Conservation (phyloP, 2,113 vertebrate genomes). For the Oenanthe melanoleuca region DNA sequence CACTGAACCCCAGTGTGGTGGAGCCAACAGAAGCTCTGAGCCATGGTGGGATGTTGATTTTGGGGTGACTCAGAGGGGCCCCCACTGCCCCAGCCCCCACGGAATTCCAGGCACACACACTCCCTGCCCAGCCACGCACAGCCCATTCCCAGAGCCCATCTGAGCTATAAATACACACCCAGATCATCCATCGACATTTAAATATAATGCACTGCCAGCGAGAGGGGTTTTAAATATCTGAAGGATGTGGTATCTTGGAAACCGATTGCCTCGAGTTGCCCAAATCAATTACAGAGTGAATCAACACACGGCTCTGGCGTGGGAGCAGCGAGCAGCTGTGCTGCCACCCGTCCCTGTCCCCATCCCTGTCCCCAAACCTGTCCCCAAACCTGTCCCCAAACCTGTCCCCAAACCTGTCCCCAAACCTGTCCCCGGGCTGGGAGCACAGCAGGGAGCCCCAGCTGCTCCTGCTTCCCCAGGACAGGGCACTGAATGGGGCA, state of each 20-base stretch:
- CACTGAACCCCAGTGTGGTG: background rate
- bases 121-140: background rate
- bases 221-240: conserved; percentile 33
- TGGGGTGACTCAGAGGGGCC: background rate
- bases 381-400: background rate
- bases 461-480: background rate
- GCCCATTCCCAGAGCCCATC: background rate
- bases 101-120: background rate
- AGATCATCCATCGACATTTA: background rate
- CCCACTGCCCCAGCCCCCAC: background rate
- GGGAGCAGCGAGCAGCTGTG: conserved; percentile 4
- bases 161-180: background rate
- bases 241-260: conserved; percentile 71
- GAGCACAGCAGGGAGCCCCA: background rate
- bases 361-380: background rate
- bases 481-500: background rate
- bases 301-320: conserved; percentile 56
- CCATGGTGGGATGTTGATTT: background rate
- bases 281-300: conserved; percentile 66
- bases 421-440: background rate
- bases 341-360: background rate
- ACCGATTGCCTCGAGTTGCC: conserved; percentile 62
- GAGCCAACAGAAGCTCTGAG: background rate
- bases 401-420: background rate
- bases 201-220: conserved; percentile 13